Evolutionary conservation across 2,888 invertebrate species (phyloP), one percentile per base, ranked within the genome.

Genomic region (Cremastinae sp.): DNA sequence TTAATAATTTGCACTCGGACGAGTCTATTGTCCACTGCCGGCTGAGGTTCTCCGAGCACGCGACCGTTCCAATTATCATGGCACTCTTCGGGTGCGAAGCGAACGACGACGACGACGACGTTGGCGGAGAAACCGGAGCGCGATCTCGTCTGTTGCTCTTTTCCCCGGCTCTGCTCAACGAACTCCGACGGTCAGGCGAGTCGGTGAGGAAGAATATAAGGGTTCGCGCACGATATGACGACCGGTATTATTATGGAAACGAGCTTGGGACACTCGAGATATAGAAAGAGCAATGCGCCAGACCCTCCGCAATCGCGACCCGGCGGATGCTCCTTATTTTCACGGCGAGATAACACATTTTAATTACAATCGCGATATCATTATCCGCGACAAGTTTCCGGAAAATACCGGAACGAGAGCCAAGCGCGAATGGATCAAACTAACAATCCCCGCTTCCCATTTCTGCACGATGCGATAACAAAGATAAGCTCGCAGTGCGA

Each of bases 1-100:
- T 87, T 87, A 87, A 89, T 88, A 89, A 89, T 88, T 88, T 85
- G 83, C 87, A 87, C 86, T 88, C 85, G 87, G 85, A 83, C 87
- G 87, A 84, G 82, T 86, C 88, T 83, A 89, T 89, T 89, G 88
- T 89, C 84, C 84, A 81, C 16, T 45, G n/a, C n/a, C n/a, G 77
- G 83, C 79, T 56, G 18, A 14, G 59, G 51, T 64, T 61, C 76
- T 65, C 79, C 82, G 82, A 82, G 84, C 88, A 86, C 86, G 87
- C 87, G 86, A 87, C 87, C 85, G 82, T 85, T 88, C 87, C 88
- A 89, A 89, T 89, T 89, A 89, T 87, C 87, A 88, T 84, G 84
- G 83, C 81, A 82, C 85, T 85, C 83, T 81, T 82, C 81, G 81
- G 58, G 58, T 34, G 72, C 58, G 58, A 78, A 56, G 65, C 72